phyloP scores from a whole-genome alignment of 1,140 invertebrate genomes.

The Drosophila lacertosa region DNA sequence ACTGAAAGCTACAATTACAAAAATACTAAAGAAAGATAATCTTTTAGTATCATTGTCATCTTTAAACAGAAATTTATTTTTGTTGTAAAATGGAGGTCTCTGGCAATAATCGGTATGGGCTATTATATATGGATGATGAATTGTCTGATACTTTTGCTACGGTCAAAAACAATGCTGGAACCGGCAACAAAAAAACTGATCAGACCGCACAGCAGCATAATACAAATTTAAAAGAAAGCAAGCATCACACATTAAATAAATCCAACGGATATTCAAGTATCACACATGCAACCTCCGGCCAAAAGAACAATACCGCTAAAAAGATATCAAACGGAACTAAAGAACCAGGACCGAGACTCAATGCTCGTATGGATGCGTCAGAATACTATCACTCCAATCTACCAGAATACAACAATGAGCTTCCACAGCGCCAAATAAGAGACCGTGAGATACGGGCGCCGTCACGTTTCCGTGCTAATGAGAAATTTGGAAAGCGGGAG shows the following conservation, averaged over 20 bases:
- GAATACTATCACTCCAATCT: slow-evolving; percentile 84
- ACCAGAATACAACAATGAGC: slow-evolving; percentile 83
- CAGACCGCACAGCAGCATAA: slow-evolving; percentile 28
- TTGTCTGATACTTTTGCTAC: slow-evolving; percentile 85
- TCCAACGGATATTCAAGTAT: slow-evolving; percentile 37
- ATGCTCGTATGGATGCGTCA: slow-evolving; percentile 85
- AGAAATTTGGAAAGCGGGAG: slow-evolving; percentile 90
- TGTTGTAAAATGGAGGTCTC: slow-evolving; percentile 91
- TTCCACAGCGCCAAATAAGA: slow-evolving; percentile 75
- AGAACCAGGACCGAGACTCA: slow-evolving; percentile 88
- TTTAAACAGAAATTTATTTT: slow-evolving; percentile 2
- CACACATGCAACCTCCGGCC: slow-evolving; percentile 2
- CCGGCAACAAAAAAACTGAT: slow-evolving; percentile 52
- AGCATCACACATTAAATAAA: slow-evolving; percentile 85
- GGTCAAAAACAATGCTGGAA: slow-evolving; percentile 16
- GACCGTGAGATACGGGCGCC: slow-evolving; percentile 66
- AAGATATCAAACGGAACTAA: slow-evolving; percentile 55
- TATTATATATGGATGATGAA: slow-evolving; percentile 94
- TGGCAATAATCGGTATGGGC: slow-evolving; percentile 96
- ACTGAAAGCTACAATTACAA: slow-evolving; percentile 1
- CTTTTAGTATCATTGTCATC: slow-evolving; percentile 34
- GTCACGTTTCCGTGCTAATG: slow-evolving; percentile 85
- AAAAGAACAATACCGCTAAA: slow-evolving; percentile 42
- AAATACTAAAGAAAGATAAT: slow-evolving; percentile 25
- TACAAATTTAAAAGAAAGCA: slow-evolving; percentile 93